Evolutionary conservation across 2,113 vertebrate genomes (phyloP), one percentile per base, ranked within the genome.

Genomic region (Carassius auratus): DNA sequence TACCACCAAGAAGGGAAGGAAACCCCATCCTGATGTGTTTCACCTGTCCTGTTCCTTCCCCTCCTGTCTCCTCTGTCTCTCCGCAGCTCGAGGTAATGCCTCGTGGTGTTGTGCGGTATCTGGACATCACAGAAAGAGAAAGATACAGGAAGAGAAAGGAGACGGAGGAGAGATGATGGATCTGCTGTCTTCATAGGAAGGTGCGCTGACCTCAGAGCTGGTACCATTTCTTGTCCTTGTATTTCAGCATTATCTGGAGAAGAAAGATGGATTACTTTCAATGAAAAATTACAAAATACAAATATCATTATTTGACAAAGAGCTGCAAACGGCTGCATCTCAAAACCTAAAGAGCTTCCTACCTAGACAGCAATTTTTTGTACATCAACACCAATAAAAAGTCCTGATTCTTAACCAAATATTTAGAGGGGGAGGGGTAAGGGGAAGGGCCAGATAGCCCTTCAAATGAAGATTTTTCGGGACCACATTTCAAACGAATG

Each of bases 171-270:
- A 90, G 30, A 68, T 84, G 87, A 66, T 50, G 76, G 83, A 61
- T 73, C 73, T 38, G 62, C 62, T 88, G 90, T 89, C 87, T 33
- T 74, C 78, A 88, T 55, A 88, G 87, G 85, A 88, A 91, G 92
- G 91, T 89, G 73, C 50, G 82, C 59, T 33, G 45, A 86, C 91
- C 95, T 99, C 96, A 99, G 95, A 99, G 97, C 90, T 99, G 98
- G 95, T 99, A 99, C 98, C 98, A 99, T 93, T 99, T 99, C 93
- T 99, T 99, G 92, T 99, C 98, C 95, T 99, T 99, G 95, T 97
- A 99, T 93, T 99, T 99, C 92, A 98, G 88, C 98, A 99, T 99
- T 96, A 99, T 97, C 98, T 99, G 89, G 78, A 36, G 33, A 68
- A 30, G 50, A 48, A 79, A 59, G 19, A 85, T 2, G 7, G 59